These are phyloP conservation scores for Chelon labrosus DNA, from an alignment of 2,797 vertebrate genomes.

Conservation along the genomic window DNA sequence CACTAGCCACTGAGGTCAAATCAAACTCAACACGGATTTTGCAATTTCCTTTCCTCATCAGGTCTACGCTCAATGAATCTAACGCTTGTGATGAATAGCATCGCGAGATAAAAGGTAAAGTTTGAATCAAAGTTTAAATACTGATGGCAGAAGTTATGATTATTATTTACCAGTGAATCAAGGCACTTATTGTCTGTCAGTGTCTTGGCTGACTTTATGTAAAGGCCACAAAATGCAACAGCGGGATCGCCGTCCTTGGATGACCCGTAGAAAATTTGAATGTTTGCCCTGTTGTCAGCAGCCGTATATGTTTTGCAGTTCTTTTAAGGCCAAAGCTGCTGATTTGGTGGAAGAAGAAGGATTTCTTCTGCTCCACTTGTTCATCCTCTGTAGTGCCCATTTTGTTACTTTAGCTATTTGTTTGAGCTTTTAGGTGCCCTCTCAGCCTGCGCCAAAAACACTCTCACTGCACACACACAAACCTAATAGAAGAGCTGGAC, in stretches of 20 bases:
- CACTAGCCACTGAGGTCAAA: no score
- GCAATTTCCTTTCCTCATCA: no score
- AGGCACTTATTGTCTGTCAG: neutral
- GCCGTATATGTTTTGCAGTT: neutral
- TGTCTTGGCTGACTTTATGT: neutral
- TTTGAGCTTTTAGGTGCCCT: slow-evolving; percentile 70
- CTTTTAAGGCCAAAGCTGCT: slow-evolving; percentile 22
- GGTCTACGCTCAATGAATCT: no score
- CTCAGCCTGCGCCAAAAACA: slow-evolving; percentile 42
- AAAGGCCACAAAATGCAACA: slow-evolving; percentile 5
- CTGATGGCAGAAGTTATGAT: no score
- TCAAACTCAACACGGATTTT: no score
- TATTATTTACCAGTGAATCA: no score
- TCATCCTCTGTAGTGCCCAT: slow-evolving; percentile 52
- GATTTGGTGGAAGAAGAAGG: slow-evolving; percentile 31
- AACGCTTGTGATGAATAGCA: no score
- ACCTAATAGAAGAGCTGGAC: slow-evolving; percentile 10
- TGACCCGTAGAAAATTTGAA: neutral
- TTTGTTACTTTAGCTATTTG: slow-evolving; percentile 68
- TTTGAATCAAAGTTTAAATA: no score
- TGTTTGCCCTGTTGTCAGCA: neutral
- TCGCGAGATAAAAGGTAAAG: no score
- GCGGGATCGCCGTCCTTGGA: neutral
- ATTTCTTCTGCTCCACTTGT: slow-evolving; percentile 68
- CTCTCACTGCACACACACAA: slow-evolving; percentile 13